Evolutionary conservation across 2,888 invertebrate species (phyloP).

Genomic region (Tillus elongatus): DNA sequence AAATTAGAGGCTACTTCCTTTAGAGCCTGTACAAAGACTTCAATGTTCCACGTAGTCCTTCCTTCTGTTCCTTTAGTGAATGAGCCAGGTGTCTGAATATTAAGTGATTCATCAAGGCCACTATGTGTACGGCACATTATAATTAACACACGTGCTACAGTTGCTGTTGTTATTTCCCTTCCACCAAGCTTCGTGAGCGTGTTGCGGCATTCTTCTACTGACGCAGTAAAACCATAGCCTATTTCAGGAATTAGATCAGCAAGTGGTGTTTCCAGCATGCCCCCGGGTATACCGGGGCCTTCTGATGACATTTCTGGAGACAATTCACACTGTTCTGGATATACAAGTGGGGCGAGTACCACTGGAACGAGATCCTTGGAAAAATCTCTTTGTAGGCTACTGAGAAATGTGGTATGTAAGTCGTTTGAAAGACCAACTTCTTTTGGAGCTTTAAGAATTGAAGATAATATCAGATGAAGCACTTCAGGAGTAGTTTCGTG

Average conservation of each 20-base stretch:
- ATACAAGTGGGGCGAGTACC: slow-evolving; percentile 79
- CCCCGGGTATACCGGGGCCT: slow-evolving; percentile 46
- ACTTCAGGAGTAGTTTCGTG: slow-evolving; percentile 88
- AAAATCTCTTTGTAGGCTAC: slow-evolving; percentile 76
- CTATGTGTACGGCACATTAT: slow-evolving; percentile 80
- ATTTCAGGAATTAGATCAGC: slow-evolving; percentile 82
- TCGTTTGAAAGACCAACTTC: slow-evolving; percentile 59
- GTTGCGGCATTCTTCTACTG: slow-evolving; percentile 79
- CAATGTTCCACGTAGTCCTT: slow-evolving; percentile 79
- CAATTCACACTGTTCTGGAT: slow-evolving; percentile 65
- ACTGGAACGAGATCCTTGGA: slow-evolving; percentile 82
- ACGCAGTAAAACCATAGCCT: slow-evolving; percentile 80
- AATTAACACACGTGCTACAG: slow-evolving; percentile 76
- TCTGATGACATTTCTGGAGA: slow-evolving; percentile 56
- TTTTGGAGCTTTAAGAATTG: slow-evolving; percentile 51
- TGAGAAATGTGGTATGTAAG: slow-evolving; percentile 70
- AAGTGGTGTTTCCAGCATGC: slow-evolving; percentile 62
- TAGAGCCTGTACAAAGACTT: slow-evolving; percentile 85
- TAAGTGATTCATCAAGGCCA: slow-evolving; percentile 54
- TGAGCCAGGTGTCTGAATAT: slow-evolving; percentile 56
- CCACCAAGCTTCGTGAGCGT: slow-evolving; percentile 73
- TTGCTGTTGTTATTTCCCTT: slow-evolving; percentile 71
- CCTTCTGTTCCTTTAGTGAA: slow-evolving; percentile 36
- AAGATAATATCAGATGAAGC: slow-evolving; percentile 67
- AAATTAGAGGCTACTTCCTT: slow-evolving; percentile 80